Base-by-base conservation (phyloP, 2,797 vertebrate genomes). In the Hoplostethus atlanticus region DNA sequence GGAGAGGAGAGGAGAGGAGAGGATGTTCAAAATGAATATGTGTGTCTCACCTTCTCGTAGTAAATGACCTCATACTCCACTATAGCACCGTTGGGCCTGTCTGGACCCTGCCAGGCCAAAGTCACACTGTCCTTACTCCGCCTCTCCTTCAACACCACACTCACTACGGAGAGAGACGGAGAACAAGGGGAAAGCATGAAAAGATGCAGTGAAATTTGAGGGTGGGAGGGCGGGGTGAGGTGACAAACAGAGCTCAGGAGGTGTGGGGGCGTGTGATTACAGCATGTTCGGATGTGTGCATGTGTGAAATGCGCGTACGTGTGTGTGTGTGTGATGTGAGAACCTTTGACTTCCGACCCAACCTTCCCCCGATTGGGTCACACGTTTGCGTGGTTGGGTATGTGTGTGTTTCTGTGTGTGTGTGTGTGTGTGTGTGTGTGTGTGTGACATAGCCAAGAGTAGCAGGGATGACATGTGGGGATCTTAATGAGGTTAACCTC, bases 21-120 rank as follows among this genome's bases (percentile, higher is more conserved):
- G 21, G 21, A 21, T 60, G 60, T 15, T 34, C 4, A 4, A 34
- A 5, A 34, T 34, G 34, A 34, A 34, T 16, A 34, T 16, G 42
- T 65, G 53, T 64, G 11, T 79, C 87, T 92, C 90, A 96, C 95
- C 95, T 96, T 96, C 85, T 96, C 95, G 38, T 96, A 96, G 85
- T 96, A 96, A 85, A 95, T 95, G 75, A 96, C 94, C 86, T 96
- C 95, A 84, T 96, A 96, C 80, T 96, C 95, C 77, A 96, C 93
- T 6, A 95, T 94, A 16, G 75, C 94, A 46, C 94, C 94, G 12
- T 90, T 95, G 73, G 95, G 93, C 83, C 93, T 92, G 79, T 95
- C 93, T 0, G 95, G 95, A 64, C 94, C 95, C 88, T 96, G 95
- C 93, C 95, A 96, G 58, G 95, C 94, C 87, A 96, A 94, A 52